Evolutionary conservation across 2,888 invertebrate species (phyloP).

Genomic region (Macaria liturata): DNA sequence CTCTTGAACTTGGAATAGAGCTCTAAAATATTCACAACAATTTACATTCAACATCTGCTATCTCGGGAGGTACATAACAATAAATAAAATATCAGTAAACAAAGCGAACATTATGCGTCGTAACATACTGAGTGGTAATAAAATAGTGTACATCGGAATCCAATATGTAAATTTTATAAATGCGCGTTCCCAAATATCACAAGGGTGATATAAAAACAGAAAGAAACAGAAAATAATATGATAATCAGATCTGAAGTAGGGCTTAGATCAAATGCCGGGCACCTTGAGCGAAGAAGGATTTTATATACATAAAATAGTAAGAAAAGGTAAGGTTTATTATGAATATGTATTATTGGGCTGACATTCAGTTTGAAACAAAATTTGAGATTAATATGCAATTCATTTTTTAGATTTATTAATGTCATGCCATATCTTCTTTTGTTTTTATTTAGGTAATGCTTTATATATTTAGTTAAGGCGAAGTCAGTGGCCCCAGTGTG

Average conservation of each 20-base stretch:
- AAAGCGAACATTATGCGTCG: conserved; percentile 56
- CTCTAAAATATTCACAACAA: conserved; percentile 16
- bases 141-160: conserved; percentile 75
- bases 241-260: conserved; percentile 69
- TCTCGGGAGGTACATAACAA: conserved; percentile 28
- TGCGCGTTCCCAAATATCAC: conserved; percentile 62
- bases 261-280: conserved; percentile 50
- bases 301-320: not conserved
- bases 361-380: no score
- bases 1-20: not conserved
- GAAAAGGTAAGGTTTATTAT: no score
- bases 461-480: no score
- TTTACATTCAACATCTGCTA: conserved; percentile 19
- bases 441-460: no score
- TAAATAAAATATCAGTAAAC: conserved; percentile 54
- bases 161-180: conserved; percentile 68
- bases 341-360: no score
- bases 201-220: conserved; percentile 70
- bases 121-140: conserved; percentile 63
- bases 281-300: no score
- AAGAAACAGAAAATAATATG: conserved; percentile 74
- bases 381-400: no score
- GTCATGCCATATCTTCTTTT: no score
- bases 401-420: no score
- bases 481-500: no score